Conservation (phyloP, 2,797 vertebrate species). For the Myripristis murdjan region DNA sequence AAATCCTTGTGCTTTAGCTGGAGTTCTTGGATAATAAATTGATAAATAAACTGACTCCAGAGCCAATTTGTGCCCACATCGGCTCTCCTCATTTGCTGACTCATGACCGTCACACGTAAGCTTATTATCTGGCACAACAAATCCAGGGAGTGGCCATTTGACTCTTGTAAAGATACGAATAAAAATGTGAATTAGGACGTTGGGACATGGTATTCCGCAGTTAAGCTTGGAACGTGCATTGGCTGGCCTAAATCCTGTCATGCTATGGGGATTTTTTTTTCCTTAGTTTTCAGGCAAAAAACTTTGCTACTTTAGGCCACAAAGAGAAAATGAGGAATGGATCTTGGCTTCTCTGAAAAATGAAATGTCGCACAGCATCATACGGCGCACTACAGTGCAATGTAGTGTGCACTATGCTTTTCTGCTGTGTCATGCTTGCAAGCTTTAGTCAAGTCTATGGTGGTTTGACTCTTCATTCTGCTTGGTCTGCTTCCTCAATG, state of each 20-base stretch:
- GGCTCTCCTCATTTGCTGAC: no score
- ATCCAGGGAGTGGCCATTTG: conserved; percentile 53
- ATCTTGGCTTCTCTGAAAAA: background rate
- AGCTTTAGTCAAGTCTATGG: conserved; percentile 19
- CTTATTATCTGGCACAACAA: conserved; percentile 62
- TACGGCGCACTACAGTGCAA: background rate
- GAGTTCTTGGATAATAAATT: no score
- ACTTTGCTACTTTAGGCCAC: no score
- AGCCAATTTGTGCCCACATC: conserved; percentile 15
- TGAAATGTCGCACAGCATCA: background rate
- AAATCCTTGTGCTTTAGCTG: conserved; percentile 39
- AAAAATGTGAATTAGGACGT: conserved; percentile 28
- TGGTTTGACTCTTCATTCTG: conserved; percentile 57
- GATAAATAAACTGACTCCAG: no score
- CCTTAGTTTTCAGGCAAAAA: no score
- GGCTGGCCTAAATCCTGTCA: background rate
- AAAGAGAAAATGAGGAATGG: background rate
- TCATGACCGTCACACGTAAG: conserved; percentile 56
- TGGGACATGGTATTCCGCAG: background rate
- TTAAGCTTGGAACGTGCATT: conserved; percentile 36
- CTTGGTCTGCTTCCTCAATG: conserved; percentile 58
- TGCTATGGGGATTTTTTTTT: background rate
- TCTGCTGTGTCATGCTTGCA: conserved; percentile 42
- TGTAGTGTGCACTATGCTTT: background rate
- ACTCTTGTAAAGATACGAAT: conserved; percentile 54